These are phyloP conservation scores for Setipinna tenuifilis DNA, from an alignment of 2,797 vertebrate species.

Conservation along the genomic window DNA sequence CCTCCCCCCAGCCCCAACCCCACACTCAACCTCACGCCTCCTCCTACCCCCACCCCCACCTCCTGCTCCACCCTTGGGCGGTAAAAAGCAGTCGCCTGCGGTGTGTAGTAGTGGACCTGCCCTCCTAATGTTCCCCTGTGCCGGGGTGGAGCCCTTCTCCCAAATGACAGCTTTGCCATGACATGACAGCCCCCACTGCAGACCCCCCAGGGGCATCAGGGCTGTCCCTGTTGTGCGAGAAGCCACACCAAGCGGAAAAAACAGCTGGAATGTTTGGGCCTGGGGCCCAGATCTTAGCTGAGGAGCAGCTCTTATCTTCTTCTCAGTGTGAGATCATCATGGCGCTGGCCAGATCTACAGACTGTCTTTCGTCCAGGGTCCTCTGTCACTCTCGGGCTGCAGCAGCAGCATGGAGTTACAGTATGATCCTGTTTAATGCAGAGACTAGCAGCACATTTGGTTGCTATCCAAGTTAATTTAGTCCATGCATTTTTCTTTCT, in stretches of 20 bases:
- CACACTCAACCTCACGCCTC: too few relatives aligned
- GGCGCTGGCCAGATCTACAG: neutral
- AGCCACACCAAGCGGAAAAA: neutral
- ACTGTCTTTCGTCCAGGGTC: neutral
- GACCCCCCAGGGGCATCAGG: constrained; percentile 32
- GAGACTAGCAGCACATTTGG: neutral
- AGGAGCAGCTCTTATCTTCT: neutral
- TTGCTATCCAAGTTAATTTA: neutral
- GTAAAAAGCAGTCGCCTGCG: constrained; percentile 2
- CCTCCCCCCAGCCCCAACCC: too few relatives aligned
- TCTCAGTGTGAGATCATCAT: neutral
- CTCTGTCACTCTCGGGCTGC: too few relatives aligned
- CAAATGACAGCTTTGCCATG: neutral
- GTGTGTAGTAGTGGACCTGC: neutral
- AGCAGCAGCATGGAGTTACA: too few relatives aligned
- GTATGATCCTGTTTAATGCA: neutral
- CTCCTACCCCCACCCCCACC: neutral
- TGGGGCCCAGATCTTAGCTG: neutral
- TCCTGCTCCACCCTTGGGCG: too few relatives aligned
- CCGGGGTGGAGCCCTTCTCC: constrained; percentile 5
- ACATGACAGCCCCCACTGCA: constrained; percentile 25
- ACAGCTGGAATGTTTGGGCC: neutral
- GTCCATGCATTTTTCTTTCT: neutral
- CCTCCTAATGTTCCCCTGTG: constrained; percentile 1
- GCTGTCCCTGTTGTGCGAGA: neutral